Evolutionary conservation across 2,113 vertebrate species (phyloP).

Genomic region (Panurus biarmicus): DNA sequence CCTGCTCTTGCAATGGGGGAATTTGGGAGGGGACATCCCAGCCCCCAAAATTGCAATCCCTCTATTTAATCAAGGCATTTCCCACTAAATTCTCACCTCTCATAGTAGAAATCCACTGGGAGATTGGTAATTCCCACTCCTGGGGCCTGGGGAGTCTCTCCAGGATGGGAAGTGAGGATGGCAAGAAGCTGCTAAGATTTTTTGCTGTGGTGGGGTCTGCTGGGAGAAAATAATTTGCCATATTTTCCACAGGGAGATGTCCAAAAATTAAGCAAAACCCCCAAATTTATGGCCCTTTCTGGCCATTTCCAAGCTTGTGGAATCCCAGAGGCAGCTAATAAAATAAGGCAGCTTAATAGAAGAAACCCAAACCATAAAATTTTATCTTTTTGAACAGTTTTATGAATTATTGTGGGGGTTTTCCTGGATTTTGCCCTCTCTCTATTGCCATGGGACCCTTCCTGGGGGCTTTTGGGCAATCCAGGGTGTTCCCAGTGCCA

Average conservation of each 20-base stretch:
- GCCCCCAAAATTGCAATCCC: no score
- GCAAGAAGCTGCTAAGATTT: accelerated
- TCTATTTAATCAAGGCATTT: neutral
- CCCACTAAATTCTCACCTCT: neutral
- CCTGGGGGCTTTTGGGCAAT: neutral
- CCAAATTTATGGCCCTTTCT: neutral
- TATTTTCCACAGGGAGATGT: neutral
- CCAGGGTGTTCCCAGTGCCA: neutral
- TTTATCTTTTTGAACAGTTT: accelerated
- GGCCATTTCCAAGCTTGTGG: neutral
- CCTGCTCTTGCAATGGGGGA: no score
- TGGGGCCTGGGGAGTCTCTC: no score
- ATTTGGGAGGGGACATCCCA: no score
- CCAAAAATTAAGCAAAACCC: neutral
- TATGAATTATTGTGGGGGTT: neutral
- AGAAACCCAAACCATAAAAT: neutral
- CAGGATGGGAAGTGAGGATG: neutral
- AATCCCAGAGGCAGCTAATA: neutral
- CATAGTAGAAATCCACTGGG: accelerated
- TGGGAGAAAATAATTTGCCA: neutral
- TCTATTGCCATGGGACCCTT: accelerated
- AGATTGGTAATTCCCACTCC: neutral
- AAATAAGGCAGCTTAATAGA: neutral
- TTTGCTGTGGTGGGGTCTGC: neutral
- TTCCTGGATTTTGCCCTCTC: neutral